These are phyloP conservation scores for Molorchus minor DNA, from an alignment of 2,888 invertebrate species.

Conservation along the genomic window DNA sequence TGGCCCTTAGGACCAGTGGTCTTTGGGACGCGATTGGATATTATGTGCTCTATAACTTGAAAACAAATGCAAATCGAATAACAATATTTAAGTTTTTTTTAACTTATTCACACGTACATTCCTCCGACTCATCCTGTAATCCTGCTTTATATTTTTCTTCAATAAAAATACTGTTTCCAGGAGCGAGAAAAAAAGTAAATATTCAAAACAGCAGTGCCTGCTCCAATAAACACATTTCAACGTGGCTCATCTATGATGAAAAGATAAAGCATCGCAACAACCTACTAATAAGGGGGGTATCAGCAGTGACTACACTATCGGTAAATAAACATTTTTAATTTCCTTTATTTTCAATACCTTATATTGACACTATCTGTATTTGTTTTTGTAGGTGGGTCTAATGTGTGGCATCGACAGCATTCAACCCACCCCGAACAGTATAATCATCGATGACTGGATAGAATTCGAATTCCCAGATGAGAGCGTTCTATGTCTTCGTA, in stretches of 20 bases:
- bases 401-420: slow-evolving; percentile 50
- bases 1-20: too few relatives aligned
- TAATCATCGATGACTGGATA: slow-evolving; percentile 55
- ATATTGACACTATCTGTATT: too few relatives aligned
- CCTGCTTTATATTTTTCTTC: too few relatives aligned
- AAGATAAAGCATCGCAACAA: slow-evolving; percentile 76
- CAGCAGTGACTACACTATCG: slow-evolving; percentile 82
- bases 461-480: slow-evolving; percentile 48
- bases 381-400: slow-evolving; percentile 47
- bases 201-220: slow-evolving; percentile 73
- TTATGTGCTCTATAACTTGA: too few relatives aligned
- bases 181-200: slow-evolving; percentile 68
- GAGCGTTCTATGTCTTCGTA: slow-evolving; percentile 44
- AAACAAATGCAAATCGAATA: too few relatives aligned
- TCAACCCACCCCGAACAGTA: slow-evolving; percentile 41
- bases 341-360: too few relatives aligned
- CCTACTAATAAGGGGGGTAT: slow-evolving; percentile 81
- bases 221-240: slow-evolving; percentile 62
- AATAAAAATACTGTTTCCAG: slow-evolving; percentile 60
- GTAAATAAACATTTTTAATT: slow-evolving; percentile 65
- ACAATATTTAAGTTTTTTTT: too few relatives aligned
- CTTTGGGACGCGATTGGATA: too few relatives aligned
- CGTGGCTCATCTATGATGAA: slow-evolving; percentile 91
- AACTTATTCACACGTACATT: too few relatives aligned
- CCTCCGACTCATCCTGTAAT: too few relatives aligned